Evolutionary conservation across 2,797 vertebrate genomes (phyloP).

Genomic region (Rhynchonycteris naso): DNA sequence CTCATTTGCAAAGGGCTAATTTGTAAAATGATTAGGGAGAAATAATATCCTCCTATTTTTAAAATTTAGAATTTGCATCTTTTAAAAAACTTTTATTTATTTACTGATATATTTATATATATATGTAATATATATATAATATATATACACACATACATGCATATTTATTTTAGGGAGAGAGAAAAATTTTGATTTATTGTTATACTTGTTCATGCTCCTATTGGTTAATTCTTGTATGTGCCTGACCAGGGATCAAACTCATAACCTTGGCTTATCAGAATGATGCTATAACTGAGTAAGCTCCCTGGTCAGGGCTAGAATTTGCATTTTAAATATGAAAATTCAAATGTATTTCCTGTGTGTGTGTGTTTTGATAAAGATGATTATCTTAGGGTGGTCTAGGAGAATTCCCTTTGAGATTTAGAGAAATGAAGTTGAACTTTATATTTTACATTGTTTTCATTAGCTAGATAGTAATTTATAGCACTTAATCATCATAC

Average conservation of each 20-base stretch:
- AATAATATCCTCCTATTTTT: neutral
- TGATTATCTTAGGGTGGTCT: neutral
- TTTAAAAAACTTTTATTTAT: neutral
- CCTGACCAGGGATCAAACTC: no score
- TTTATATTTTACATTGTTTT: slow-evolving; percentile 30
- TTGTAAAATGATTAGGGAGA: neutral
- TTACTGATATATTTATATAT: no score
- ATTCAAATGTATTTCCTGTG: neutral
- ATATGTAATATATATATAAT: no score
- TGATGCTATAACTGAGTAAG: no score
- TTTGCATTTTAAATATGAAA: slow-evolving; percentile 17
- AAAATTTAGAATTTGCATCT: neutral
- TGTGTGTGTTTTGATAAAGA: slow-evolving; percentile 6
- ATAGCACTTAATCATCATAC: slow-evolving; percentile 45
- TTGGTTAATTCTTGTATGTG: no score
- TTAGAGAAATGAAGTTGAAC: slow-evolving; percentile 34
- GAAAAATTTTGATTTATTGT: no score
- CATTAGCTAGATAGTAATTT: neutral
- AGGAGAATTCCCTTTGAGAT: neutral
- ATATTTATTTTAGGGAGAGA: no score
- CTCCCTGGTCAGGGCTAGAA: neutral
- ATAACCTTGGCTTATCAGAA: no score
- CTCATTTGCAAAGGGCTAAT: slow-evolving; percentile 27
- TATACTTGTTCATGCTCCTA: no score
- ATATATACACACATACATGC: no score